phyloP scores from a whole-genome alignment of 1,140 invertebrate genomes.

The Amyelois transitella region DNA sequence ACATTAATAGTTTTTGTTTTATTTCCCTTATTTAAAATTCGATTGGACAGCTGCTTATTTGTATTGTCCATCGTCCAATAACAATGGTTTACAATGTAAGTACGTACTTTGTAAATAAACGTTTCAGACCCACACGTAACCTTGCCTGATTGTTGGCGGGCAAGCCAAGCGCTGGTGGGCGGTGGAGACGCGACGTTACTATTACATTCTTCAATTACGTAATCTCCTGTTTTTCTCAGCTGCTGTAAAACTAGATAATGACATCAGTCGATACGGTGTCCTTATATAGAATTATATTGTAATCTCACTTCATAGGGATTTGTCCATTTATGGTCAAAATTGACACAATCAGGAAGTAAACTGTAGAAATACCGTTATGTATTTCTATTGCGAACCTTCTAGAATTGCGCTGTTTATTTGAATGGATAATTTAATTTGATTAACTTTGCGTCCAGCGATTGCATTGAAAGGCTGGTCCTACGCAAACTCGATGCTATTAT shows the following conservation, averaged over 20 bases:
- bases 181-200: slow-evolving; percentile 31
- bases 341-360: not conserved
- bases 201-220: slow-evolving; percentile 43
- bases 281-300: not conserved
- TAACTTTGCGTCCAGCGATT: not conserved
- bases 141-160: slow-evolving; percentile 51
- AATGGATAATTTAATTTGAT: slow-evolving; percentile 3
- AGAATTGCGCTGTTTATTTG: not conserved
- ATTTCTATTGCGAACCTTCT: not conserved
- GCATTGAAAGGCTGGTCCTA: slow-evolving; percentile 9
- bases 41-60: too few species aligned
- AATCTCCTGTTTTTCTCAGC: slow-evolving; percentile 34
- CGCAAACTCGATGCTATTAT: slow-evolving; percentile 34
- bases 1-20: too few species aligned
- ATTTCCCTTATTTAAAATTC: too few species aligned
- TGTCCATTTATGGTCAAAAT: too few species aligned
- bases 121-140: slow-evolving; percentile 51
- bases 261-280: not conserved
- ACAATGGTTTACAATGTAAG: too few species aligned
- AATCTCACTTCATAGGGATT: too few species aligned
- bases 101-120: too few species aligned
- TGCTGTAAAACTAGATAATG: slow-evolving; percentile 1
- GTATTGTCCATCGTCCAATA: too few species aligned
- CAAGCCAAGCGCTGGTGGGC: slow-evolving; percentile 39
- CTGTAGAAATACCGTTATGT: not conserved